Percentiles rank a stretch among this genome's conserved stretches.
These are phyloP conservation scores for Acrobasis consociella DNA, from an alignment of 2,888 invertebrate species.

Conservation along the genomic window DNA sequence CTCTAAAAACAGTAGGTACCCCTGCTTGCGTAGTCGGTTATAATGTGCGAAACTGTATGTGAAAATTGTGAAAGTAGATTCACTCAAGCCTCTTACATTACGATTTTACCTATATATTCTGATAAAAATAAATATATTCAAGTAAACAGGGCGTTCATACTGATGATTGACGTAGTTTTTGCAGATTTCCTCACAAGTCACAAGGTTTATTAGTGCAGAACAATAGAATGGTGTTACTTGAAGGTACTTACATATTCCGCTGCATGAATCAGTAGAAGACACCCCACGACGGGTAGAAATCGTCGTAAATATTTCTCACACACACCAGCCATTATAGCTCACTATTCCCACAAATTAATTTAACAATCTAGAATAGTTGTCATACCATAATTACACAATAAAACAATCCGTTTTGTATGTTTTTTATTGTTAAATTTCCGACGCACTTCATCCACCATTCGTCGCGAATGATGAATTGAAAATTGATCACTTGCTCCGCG, in stretches of 20 bases:
- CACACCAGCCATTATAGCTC: conserved; percentile 48
- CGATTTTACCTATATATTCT: too few species aligned
- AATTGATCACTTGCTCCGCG: conserved; percentile 14
- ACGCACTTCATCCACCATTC: conserved; percentile 36
- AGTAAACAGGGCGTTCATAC: background rate
- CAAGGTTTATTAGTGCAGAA: conserved; percentile 43
- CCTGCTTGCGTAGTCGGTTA: too few species aligned
- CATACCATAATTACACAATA: conserved; percentile 51
- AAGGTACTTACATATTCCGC: conserved; percentile 56
- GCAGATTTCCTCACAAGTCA: conserved; percentile 15
- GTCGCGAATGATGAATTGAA: conserved; percentile 28
- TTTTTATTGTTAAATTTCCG: conserved; percentile 27
- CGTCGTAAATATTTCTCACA: conserved; percentile 42
- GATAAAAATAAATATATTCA: background rate
- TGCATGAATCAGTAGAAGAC: conserved; percentile 49
- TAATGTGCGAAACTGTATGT: too few species aligned
- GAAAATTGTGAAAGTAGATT: too few species aligned
- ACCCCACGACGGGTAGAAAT: conserved; percentile 51
- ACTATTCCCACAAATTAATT: conserved; percentile 41
- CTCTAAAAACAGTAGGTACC: too few species aligned
- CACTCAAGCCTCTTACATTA: too few species aligned
- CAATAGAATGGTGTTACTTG: conserved; percentile 42
- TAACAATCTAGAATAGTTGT: conserved; percentile 40
- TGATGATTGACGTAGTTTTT: background rate
- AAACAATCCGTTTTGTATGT: conserved; percentile 18